A percentile compares a stretch with the other conserved stretches of the same genome.
These are phyloP conservation scores for Xestia ashworthii DNA, from an alignment of 2,888 invertebrate species.

Conservation along the genomic window DNA sequence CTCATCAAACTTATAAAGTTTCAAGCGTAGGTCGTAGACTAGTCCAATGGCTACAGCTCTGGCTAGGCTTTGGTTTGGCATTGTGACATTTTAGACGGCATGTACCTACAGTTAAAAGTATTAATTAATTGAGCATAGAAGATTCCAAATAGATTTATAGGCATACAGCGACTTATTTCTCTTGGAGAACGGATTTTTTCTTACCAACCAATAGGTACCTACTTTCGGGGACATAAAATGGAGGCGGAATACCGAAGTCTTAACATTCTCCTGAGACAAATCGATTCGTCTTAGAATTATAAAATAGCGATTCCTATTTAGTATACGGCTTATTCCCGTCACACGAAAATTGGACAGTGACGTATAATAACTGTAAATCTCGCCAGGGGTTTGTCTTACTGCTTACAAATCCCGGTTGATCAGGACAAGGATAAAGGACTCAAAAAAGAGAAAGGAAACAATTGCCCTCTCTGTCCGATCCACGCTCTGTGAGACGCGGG, in stretches of 20 bases:
- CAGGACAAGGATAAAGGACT: constrained; percentile 74
- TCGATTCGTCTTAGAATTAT: constrained; percentile 17
- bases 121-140: neutral
- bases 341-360: constrained; percentile 63
- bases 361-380: constrained; percentile 66
- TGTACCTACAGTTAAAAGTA: neutral
- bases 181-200: neutral
- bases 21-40: constrained; percentile 12
- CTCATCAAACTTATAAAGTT: constrained; percentile 31
- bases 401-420: constrained; percentile 62
- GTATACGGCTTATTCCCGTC: constrained; percentile 11
- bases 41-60: neutral
- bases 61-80: neutral
- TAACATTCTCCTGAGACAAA: neutral
- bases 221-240: constrained; percentile 15
- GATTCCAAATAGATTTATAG: constrained; percentile 10
- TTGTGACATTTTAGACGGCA: neutral
- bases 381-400: constrained; percentile 46
- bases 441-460: constrained; percentile 77
- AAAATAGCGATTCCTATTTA: constrained; percentile 21
- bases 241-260: neutral
- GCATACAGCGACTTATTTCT: neutral
- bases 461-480: constrained; percentile 78
- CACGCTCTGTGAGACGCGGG: constrained; percentile 75
- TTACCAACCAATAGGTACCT: neutral